Evolutionary conservation across 1,140 invertebrate species (phyloP).

Genomic region (Saxidomus purpurata): DNA sequence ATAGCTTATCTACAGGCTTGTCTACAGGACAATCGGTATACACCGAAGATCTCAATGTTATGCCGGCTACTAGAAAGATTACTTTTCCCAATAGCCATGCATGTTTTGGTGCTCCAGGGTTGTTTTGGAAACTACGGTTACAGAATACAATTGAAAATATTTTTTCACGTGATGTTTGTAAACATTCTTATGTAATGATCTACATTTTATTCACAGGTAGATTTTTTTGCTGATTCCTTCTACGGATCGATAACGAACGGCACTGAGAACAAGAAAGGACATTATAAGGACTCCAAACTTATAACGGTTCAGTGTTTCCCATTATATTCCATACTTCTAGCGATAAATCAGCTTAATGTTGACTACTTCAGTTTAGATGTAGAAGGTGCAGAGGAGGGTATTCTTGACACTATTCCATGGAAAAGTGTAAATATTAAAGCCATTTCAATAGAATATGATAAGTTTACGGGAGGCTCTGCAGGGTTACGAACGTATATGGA

Average conservation of each 20-base stretch:
- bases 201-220: neutral
- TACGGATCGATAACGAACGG: neutral
- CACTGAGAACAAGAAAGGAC: neutral
- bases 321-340: conserved; percentile 92
- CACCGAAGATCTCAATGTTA: no score
- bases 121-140: no score
- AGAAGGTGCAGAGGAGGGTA: conserved; percentile 88
- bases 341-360: conserved; percentile 90
- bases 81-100: no score
- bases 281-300: neutral
- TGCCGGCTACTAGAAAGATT: no score
- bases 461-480: neutral
- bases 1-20: no score
- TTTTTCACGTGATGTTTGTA: no score
- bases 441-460: conserved; percentile 56
- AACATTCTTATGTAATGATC: no score
- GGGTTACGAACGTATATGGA: neutral
- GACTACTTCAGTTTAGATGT: conserved; percentile 92
- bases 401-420: conserved; percentile 87
- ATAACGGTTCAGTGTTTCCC: conserved; percentile 92
- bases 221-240: neutral
- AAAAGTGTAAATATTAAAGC: conserved; percentile 82
- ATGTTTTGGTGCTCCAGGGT: no score
- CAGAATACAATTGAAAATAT: no score
- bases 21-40: no score